Evolutionary conservation across 2,888 invertebrate species (phyloP).

Genomic region (Leptinotarsa rubiginosa): DNA sequence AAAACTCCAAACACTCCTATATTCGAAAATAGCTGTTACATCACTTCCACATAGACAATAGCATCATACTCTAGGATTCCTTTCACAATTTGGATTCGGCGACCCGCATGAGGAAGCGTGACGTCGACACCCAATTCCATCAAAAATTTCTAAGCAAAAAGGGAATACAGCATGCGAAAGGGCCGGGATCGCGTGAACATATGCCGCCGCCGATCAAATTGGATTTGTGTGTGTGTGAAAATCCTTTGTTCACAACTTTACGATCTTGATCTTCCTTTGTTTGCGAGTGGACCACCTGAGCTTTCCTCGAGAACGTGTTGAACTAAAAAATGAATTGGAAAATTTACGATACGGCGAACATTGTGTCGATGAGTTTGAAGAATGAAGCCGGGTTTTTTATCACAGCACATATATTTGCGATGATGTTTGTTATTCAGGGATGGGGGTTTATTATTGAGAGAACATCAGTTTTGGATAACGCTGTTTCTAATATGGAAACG

Average conservation of each 20-base stretch:
- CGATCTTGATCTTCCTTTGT: slow-evolving; percentile 43
- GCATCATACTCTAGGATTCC: neutral
- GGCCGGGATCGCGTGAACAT: slow-evolving; percentile 35
- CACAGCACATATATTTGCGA: neutral
- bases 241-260: slow-evolving; percentile 42
- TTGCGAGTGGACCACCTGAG: slow-evolving; percentile 40
- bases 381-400: slow-evolving; percentile 1
- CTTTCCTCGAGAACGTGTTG: slow-evolving; percentile 29
- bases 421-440: neutral
- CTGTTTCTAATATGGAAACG: too few species aligned
- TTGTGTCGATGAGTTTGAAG: slow-evolving; percentile 8
- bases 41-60: neutral
- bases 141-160: slow-evolving; percentile 22
- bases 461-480: neutral
- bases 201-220: slow-evolving; percentile 41
- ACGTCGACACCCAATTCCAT: slow-evolving; percentile 3
- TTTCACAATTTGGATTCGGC: neutral
- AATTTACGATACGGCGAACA: slow-evolving; percentile 35
- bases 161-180: slow-evolving; percentile 25
- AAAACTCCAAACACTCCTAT: neutral
- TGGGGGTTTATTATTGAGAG: neutral
- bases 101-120: neutral
- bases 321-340: slow-evolving; percentile 35
- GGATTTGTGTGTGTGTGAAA: slow-evolving; percentile 41
- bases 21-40: neutral